These are phyloP conservation scores for Rhynchotus rufescens DNA, from an alignment of 2,797 vertebrate genomes.

Conservation along the genomic window DNA sequence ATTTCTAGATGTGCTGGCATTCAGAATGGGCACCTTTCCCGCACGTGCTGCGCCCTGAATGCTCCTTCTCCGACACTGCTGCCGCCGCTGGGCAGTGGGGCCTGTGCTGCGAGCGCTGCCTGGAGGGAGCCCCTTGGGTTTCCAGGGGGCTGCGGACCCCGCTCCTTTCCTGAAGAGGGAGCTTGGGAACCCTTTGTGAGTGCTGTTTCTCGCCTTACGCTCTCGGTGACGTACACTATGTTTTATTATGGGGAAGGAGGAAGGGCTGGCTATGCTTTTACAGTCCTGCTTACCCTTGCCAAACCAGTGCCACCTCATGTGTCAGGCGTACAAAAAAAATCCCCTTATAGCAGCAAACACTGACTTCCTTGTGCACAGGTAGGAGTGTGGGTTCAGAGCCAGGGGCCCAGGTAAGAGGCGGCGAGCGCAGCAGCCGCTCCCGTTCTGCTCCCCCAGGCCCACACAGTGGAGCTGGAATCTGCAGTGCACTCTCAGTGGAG, in stretches of 20 bases:
- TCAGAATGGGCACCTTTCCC: background rate
- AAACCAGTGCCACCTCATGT: background rate
- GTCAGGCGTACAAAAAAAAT: background rate
- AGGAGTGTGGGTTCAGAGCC: background rate
- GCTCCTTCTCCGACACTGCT: slow-evolving; percentile 61
- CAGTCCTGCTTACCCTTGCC: background rate
- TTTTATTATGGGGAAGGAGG: background rate
- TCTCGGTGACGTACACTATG: background rate
- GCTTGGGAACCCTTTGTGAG: slow-evolving; percentile 13
- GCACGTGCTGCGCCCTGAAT: slow-evolving; percentile 63
- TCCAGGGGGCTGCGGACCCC: fast-evolving
- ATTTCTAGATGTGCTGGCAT: slow-evolving; percentile 21
- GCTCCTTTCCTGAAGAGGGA: background rate
- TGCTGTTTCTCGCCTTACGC: background rate
- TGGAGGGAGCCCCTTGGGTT: slow-evolving; percentile 52
- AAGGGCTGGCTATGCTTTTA: background rate
- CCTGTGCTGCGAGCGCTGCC: background rate
- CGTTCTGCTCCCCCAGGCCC: too few species aligned
- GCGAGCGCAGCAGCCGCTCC: background rate
- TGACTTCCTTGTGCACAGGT: background rate
- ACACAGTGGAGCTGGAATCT: too few species aligned
- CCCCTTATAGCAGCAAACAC: background rate
- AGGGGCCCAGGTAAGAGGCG: background rate
- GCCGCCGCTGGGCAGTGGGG: slow-evolving; percentile 67
- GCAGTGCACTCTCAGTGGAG: background rate